A percentile compares a stretch with the other conserved stretches of the same genome.
These are phyloP conservation scores for Hirtodrosophila histrioides DNA, from an alignment of 2,888 invertebrate genomes.

Conservation along the genomic window DNA sequence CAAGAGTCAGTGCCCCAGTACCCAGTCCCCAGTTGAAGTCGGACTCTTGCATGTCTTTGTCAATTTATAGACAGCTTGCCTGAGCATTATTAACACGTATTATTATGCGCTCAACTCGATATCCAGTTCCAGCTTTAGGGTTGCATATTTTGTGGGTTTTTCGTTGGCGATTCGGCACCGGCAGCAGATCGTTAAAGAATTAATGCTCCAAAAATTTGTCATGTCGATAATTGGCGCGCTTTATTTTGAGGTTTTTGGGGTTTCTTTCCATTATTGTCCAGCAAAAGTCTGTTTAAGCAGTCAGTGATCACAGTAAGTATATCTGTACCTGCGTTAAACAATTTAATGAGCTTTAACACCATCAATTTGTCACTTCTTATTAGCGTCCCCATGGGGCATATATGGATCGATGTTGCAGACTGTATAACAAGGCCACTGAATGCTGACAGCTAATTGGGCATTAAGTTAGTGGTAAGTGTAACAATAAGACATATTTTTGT, in stretches of 20 bases:
- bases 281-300: slow-evolving; percentile 27
- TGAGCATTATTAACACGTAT: slow-evolving; percentile 81
- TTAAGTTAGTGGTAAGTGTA: slow-evolving; percentile 24
- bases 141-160: slow-evolving; percentile 65
- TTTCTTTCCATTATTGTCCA: slow-evolving; percentile 30
- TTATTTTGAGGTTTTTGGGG: slow-evolving; percentile 70
- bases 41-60: slow-evolving; percentile 80
- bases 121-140: slow-evolving; percentile 33
- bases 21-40: slow-evolving; percentile 12
- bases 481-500: slow-evolving; percentile 17
- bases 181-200: slow-evolving; percentile 42
- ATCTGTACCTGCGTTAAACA: slow-evolving; percentile 58
- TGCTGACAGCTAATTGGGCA: slow-evolving; percentile 37
- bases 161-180: slow-evolving; percentile 10
- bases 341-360: slow-evolving; percentile 83
- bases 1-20: slow-evolving; percentile 30
- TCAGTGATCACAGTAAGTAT: slow-evolving; percentile 27
- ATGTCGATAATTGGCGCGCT: slow-evolving; percentile 81
- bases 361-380: slow-evolving; percentile 83
- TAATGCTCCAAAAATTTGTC: slow-evolving; percentile 72
- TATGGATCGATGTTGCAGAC: slow-evolving; percentile 3
- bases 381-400: slow-evolving; percentile 67
- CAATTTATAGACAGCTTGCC: slow-evolving; percentile 81
- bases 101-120: slow-evolving; percentile 69
- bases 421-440: slow-evolving; percentile 20